Evolutionary conservation across 2,888 invertebrate genomes (phyloP).

Genomic region (Darwinula stevensoni): DNA sequence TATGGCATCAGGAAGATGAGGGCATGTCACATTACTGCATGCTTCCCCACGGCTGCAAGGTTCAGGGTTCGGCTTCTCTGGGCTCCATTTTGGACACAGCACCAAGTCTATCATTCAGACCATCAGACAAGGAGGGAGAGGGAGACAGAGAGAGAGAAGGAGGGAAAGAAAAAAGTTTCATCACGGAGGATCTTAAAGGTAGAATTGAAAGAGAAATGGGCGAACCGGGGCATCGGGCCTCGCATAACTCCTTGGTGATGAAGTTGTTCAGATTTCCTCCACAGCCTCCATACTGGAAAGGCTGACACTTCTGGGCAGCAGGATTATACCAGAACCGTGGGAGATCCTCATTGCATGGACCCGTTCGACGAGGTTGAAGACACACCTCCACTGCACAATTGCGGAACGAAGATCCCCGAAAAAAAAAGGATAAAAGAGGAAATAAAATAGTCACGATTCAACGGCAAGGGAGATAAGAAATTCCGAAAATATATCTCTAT

Average conservation of each 20-base stretch:
- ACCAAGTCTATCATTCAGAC: constrained; percentile 14
- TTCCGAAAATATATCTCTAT: too few species aligned
- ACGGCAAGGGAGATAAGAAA: too few species aligned
- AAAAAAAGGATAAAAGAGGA: too few species aligned
- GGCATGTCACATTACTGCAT: constrained; percentile 13
- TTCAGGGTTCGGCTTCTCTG: constrained; percentile 11
- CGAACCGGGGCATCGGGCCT: constrained; percentile 11
- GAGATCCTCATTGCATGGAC: constrained; percentile 12
- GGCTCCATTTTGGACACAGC: constrained; percentile 13
- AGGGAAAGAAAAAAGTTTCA: too few species aligned
- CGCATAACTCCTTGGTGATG: constrained; percentile 11
- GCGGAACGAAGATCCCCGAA: too few species aligned
- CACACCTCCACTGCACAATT: constrained; percentile 9
- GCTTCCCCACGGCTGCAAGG: constrained; percentile 13
- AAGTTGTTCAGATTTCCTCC: constrained; percentile 15
- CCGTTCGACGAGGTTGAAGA: constrained; percentile 10
- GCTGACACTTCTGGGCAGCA: constrained; percentile 14
- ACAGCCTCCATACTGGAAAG: constrained; percentile 17
- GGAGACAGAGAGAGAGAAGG: too few species aligned
- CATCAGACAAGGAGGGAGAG: too few species aligned
- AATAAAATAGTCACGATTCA: too few species aligned
- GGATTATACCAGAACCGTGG: constrained; percentile 15
- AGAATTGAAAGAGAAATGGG: too few species aligned
- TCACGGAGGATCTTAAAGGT: too few species aligned
- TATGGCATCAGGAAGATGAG: constrained; percentile 11